A percentile compares a stretch with the other conserved stretches of the same genome.
Conservation (phyloP, 2,888 invertebrate species). For the Latheticus oryzae region DNA sequence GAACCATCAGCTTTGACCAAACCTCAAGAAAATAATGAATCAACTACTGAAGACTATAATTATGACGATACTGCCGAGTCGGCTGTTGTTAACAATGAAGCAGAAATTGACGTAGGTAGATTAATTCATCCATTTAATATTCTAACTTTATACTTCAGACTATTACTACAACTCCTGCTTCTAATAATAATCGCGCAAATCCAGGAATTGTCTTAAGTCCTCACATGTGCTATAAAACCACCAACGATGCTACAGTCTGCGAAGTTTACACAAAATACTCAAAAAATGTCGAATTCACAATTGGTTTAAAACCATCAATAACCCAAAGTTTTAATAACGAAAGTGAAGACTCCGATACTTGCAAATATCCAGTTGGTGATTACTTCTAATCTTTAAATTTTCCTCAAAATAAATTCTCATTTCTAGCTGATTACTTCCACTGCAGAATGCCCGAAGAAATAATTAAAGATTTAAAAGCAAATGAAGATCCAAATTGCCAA, state of each 20-base stretch:
- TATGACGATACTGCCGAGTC: constrained; percentile 31
- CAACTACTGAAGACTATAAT: constrained; percentile 31
- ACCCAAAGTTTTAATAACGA: constrained; percentile 59
- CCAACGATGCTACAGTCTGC: constrained; percentile 64
- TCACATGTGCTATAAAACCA: constrained; percentile 69
- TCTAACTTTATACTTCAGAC: constrained; percentile 1
- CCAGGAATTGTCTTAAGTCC: constrained; percentile 58
- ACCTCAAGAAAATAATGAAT: constrained; percentile 13
- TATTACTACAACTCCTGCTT: not conserved
- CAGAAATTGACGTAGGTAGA: constrained; percentile 34
- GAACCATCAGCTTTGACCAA: constrained; percentile 17
- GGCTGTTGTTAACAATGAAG: constrained; percentile 12
- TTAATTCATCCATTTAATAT: not conserved
- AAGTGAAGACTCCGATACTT: constrained; percentile 68
- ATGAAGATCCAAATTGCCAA: constrained; percentile 66
- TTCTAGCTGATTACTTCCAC: constrained; percentile 67
- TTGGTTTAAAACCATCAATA: constrained; percentile 68
- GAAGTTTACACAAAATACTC: constrained; percentile 73
- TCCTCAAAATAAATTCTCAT: not conserved
- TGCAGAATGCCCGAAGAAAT: constrained; percentile 73
- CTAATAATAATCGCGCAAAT: constrained; percentile 4
- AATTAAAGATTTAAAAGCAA: constrained; percentile 56
- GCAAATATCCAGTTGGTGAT: constrained; percentile 74
- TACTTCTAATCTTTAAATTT: constrained; percentile 40
- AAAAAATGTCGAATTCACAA: constrained; percentile 67